Base-by-base conservation (phyloP, 1,140 invertebrate species). In the Drosophila grimshawi region DNA sequence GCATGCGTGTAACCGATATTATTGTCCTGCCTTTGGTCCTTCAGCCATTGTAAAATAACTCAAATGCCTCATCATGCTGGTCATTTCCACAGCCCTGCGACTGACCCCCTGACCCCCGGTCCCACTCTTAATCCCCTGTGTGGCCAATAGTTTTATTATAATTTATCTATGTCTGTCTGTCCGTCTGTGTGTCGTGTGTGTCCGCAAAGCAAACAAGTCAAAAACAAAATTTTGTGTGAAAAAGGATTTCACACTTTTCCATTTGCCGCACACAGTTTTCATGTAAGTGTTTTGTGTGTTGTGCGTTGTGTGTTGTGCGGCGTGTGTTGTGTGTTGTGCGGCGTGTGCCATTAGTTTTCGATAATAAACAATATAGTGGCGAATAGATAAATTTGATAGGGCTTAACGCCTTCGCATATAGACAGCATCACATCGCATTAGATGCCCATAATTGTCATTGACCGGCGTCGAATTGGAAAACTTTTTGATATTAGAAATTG, bases 1-100 rank as follows among this genome's bases (percentile, higher is more conserved):
- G 80, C 80, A 89, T 88, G 85, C 76, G 85, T 89, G 85, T 89
- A 89, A 89, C 85, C 85, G 85, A 89, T 89, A 89, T 89, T 89
- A 89, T 90, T 89, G 85, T 88, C 76, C 66, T 56, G 29, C 43
- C 56, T 41, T 27, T 35, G 27, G 59, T 68, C 71, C 63, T 69
- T 69, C 71, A 56, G 75, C 82, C 73, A 89, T 89, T 89, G 86
- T 89, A 85, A 85, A 86, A 76, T 90, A 73, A 66, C 49, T 67
- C 61, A 71, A 76, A 86, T 81, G 75, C 74, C 59, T 37, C 46
- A 60, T 60, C 61, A 76, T 66, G 62, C 69, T 78, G 85, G 70
- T 76, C 80, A 81, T 65, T 73, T 60, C 52, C 32, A 27, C 60
- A 60, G 41, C 35, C 7, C 3, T 45, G 56, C 32, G 43, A n/a